Conservation (phyloP, 2,888 invertebrate genomes). For the Lasioglossum villosulum region DNA sequence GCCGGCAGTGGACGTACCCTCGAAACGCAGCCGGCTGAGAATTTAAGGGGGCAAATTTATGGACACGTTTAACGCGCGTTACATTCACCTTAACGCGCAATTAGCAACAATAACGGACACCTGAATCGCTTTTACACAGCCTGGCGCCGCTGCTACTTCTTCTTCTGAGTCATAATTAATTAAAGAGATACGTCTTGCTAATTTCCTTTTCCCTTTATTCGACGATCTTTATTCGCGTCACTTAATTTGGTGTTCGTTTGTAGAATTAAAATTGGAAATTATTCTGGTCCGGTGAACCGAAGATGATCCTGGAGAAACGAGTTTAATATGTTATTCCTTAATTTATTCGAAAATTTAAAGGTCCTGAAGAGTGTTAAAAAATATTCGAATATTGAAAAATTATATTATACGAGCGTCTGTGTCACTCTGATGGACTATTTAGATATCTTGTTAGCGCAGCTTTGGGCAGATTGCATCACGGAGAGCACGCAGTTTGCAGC, state of each 20-base stretch:
- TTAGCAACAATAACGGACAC: conserved; percentile 37
- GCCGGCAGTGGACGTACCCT: background rate
- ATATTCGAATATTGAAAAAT: no score
- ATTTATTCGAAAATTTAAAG: no score
- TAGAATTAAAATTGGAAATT: no score
- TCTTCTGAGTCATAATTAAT: background rate
- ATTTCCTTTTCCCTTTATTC: background rate
- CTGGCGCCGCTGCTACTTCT: no score
- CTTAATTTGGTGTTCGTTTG: background rate
- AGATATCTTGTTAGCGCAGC: background rate
- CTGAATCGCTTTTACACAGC: background rate
- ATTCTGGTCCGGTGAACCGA: no score
- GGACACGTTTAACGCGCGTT: conserved; percentile 40
- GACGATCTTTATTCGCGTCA: background rate
- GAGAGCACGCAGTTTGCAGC: background rate
- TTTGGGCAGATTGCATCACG: background rate
- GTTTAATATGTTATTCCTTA: no score
- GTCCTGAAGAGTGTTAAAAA: no score
- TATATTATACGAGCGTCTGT: no score
- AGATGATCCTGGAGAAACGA: no score
- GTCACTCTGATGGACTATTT: background rate
- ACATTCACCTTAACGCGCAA: conserved; percentile 36
- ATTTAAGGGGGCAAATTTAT: conserved; percentile 29
- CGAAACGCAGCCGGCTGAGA: conserved; percentile 1
- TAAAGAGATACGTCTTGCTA: background rate